Evolutionary conservation across 2,888 invertebrate species (phyloP), one percentile per base, ranked within the genome.

Genomic region (Sarcophaga rosellei): DNA sequence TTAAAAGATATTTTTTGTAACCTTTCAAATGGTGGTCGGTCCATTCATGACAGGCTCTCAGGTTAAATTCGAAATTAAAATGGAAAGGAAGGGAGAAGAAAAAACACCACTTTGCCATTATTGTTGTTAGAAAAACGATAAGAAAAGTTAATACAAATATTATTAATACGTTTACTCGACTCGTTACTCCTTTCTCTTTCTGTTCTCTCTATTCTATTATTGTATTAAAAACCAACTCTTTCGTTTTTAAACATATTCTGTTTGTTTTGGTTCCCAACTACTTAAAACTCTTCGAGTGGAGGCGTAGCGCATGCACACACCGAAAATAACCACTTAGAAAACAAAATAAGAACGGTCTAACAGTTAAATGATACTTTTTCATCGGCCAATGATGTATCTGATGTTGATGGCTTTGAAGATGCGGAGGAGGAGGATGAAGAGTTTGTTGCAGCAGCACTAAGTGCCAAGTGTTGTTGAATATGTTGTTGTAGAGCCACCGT

Each of bases 401-500:
- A n/a, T n/a, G 75, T 10, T 5, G 68, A 47, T 20, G 68, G 21
- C 21, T 69, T 45, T 5, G 47, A 23, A 4, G 74, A 72, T 20
- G 77, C 57, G n/a, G 68, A 45, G 70, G 77, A 63, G n/a, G 68
- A 47, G 70, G 35, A 35, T 8, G 35, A 35, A 35, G 35, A 35
- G 35, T 35, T 35, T 35, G 59, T 84, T 3, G 79, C 47, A 21
- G 15, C 17, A 17, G 12, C 17, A 17, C 17, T 53, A 1, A 15
- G 17, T 53, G 53, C 57, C n/a, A 89, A 85, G 62, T 90, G 90
- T 77, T 90, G 88, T 59, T 90, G 90, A 87, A 91, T 85, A 57
- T 91, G 90, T 20, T 91, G 90, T 20, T 91, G 90, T 85, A 91
- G 62, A 0, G 91, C 90, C 82, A 90, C 90, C 61, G 90, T 91